Conservation (phyloP, 37 sponge, comb jelly and placozoan species). For the Halichondria panicea region DNA sequence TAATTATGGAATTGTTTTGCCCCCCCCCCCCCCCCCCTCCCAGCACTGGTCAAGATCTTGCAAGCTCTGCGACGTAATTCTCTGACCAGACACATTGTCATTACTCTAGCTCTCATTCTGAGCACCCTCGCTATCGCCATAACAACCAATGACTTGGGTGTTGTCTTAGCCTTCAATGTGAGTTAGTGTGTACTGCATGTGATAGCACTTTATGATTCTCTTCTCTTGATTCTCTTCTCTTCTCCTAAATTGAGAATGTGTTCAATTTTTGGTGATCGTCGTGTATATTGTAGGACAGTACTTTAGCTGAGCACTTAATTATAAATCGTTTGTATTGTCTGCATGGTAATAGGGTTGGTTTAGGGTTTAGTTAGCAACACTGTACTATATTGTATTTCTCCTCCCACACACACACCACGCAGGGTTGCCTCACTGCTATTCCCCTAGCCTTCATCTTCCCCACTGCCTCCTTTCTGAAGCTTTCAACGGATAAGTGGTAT, state of each 20-base stretch:
- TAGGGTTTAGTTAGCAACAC: too few relatives aligned
- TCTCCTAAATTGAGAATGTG: too few relatives aligned
- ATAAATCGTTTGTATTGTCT: too few relatives aligned
- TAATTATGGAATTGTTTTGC: too few relatives aligned
- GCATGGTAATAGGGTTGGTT: too few relatives aligned
- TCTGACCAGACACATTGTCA: slow-evolving; percentile 45
- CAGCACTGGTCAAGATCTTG: slow-evolving; percentile 47
- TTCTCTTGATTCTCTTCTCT: background rate
- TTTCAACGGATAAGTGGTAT: slow-evolving; percentile 40
- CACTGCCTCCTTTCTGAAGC: slow-evolving; percentile 53
- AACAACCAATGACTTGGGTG: slow-evolving; percentile 52
- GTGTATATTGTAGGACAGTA: too few relatives aligned
- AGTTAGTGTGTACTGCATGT: slow-evolving; percentile 11
- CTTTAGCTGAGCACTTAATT: too few relatives aligned
- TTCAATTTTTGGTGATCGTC: too few relatives aligned
- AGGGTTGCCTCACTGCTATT: slow-evolving; percentile 71
- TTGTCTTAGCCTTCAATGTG: slow-evolving; percentile 65
- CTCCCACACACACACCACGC: background rate
- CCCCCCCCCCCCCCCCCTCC: too few relatives aligned
- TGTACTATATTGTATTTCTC: background rate
- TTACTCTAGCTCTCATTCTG: slow-evolving; percentile 51
- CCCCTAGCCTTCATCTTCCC: slow-evolving; percentile 77
- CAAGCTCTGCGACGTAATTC: slow-evolving; percentile 43
- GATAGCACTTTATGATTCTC: background rate
- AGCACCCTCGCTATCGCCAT: slow-evolving; percentile 36